A percentile compares a stretch with the other conserved stretches of the same genome.
phyloP scores from a whole-genome alignment of 2,113 vertebrate species.

The Corydoras maculifer region DNA sequence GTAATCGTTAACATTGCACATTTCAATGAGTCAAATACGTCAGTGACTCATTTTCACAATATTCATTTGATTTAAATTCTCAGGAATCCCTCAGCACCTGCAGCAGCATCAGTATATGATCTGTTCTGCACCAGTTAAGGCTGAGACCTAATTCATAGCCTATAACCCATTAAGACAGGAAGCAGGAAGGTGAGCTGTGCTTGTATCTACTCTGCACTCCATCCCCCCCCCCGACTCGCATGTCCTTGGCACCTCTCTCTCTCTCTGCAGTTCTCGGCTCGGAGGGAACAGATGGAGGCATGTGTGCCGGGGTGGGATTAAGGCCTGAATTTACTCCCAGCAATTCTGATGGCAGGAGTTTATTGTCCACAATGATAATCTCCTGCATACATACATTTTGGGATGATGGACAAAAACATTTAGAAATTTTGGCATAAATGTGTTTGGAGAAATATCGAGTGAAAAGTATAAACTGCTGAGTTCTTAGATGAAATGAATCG shows the following conservation, averaged over 20 bases:
- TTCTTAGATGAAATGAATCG: no score
- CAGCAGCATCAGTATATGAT: not conserved
- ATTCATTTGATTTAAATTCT: no score
- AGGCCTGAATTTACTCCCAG: constrained; percentile 65
- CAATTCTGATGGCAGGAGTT: constrained; percentile 65
- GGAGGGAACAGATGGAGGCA: constrained; percentile 73
- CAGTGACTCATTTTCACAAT: no score
- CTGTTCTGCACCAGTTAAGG: not conserved
- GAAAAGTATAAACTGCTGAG: no score
- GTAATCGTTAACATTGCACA: no score
- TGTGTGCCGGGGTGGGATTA: constrained; percentile 75
- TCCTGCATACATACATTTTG: constrained; percentile 49
- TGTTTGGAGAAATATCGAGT: not conserved
- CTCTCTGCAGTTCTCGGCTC: constrained; percentile 63
- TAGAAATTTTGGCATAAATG: constrained; percentile 13
- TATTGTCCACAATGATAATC: constrained; percentile 66
- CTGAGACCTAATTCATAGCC: not conserved
- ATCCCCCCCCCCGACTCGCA: constrained; percentile 59
- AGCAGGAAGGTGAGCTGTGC: constrained; percentile 21
- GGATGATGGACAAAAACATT: constrained; percentile 20
- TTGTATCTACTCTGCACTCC: constrained; percentile 44
- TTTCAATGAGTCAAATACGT: no score
- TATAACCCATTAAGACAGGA: constrained; percentile 1
- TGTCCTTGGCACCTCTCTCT: constrained; percentile 69
- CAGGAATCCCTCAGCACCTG: no score